Base-by-base conservation (phyloP, 2,888 invertebrate genomes). In the Synanthedon andrenaeformis region DNA sequence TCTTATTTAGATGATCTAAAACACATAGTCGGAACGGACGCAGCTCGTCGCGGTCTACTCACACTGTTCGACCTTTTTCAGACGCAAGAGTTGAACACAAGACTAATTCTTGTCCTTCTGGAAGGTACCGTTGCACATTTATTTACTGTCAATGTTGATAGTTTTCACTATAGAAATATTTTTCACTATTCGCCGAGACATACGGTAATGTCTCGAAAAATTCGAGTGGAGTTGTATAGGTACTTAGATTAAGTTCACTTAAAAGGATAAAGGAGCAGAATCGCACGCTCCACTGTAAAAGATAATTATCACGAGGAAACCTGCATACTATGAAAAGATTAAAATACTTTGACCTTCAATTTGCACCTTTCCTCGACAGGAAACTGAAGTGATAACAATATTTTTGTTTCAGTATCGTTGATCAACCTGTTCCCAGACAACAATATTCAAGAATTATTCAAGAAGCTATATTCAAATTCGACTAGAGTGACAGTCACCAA, bases 31-130 rank as follows among this genome's bases (percentile, higher is more conserved):
- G 97, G 97, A 1, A 93, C 93, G 49, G 96, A 96, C 70, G 95
- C 96, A 2, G 94, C 95, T 3, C 89, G 95, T 19, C 89, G 93
- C 62, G 97, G 97, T 4, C 86, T 96, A 12, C 83, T 95, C 53
- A 92, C 93, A 12, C 92, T 97, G 28, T 96, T 96, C 75, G 95
- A 96, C 69, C 89, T 97, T 66, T 94, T 96, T 66, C 97, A 97
- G 86, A 92, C 93, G 63, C 92, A 93, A 61, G 91, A 92, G 64
- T 90, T 97, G 55, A 98, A 98, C 79, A 90, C 92, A 69, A 89
- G 97, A 65, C 88, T 97, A 53, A 84, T 94, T 52, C 94, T 94
- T 69, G 96, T 97, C 13, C 80, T 96, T 35, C 82, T 96, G 23
- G 97, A 97, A 88, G 94, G 96, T 68, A 90, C n/a, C 13, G 5